Base-by-base conservation (phyloP, 2,888 invertebrate genomes). In the Heterodera filipjevi region DNA sequence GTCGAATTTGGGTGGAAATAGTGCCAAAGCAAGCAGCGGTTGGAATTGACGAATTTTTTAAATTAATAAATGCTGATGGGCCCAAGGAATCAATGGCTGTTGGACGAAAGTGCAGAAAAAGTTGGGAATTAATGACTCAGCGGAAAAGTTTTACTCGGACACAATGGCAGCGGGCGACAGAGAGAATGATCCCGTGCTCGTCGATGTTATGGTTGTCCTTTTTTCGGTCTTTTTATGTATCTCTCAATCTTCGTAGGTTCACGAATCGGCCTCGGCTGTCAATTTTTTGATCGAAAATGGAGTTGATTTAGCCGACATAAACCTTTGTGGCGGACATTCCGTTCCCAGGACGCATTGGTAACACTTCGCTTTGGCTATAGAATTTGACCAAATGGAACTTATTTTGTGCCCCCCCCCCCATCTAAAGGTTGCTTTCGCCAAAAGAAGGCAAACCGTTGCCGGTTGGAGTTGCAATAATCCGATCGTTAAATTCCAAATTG, bases 321-420 rank as follows among this genome's bases (percentile, higher is more conserved):
- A 89, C 79, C 79, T 89, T n/a, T 89, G 88, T 71, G 89, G 89
- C 12, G 89, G 89, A 3, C 89, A 89, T 73, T 84, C 86, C 0
- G 87, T 87, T 8, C 84, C 89, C 6, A 76, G 89, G 30, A 89
- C 89, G 2, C 89, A 89, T 75, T 89, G 89, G 89, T 87, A n/a
- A n/a, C 66, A 53, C n/a, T 49, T 49, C 27, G 39, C 53, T 1
- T 32, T 77, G n/a, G 80, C 80, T 14, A 66, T 44, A 22, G 39
- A 30, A 39, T 8, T 32, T 59, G 59, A n/a, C 2, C 8, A n/a
- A 12, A 10, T 6, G 0, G 2, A 6, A 0, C 16, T 19, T 53
- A 22, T 81, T 1, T 30, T n/a, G 49, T 12, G 32, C 19, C 59
- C 22, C 71, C 16, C 16, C 49, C 12, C 44, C 44, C n/a, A n/a